Conservation (phyloP, 2,113 vertebrate species). For the Hepsetus odoe region DNA sequence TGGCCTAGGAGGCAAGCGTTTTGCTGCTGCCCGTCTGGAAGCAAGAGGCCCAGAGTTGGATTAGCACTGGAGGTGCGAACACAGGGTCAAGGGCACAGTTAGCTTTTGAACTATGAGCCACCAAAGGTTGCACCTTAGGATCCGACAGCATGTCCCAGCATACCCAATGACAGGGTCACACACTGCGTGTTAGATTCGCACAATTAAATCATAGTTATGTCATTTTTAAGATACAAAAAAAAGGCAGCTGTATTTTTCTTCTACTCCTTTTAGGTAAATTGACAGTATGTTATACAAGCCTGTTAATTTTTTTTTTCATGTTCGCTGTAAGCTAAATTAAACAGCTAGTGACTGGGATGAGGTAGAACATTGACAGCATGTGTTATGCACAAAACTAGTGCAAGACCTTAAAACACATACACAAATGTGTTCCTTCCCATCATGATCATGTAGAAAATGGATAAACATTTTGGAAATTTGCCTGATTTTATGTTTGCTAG, state of each 20-base stretch:
- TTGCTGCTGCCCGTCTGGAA: constrained; percentile 62
- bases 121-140: constrained; percentile 34
- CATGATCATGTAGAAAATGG: too few species aligned
- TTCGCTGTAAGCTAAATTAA: too few species aligned
- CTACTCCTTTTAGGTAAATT: neutral
- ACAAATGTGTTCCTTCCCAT: too few species aligned
- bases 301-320: neutral
- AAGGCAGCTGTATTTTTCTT: neutral
- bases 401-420: too few species aligned
- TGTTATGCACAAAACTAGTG: too few species aligned
- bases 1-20: constrained; percentile 47
- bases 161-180: constrained; percentile 22
- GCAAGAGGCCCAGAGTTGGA: constrained; percentile 62
- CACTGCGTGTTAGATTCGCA: neutral
- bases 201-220: neutral
- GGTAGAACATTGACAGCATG: too few species aligned
- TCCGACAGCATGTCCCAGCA: neutral
- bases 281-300: too few species aligned
- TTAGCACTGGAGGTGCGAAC: constrained; percentile 71
- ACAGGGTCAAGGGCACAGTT: constrained; percentile 61
- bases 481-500: too few species aligned
- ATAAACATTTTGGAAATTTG: too few species aligned
- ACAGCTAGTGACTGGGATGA: too few species aligned
- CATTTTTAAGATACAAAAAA: neutral
- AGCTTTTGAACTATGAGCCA: constrained; percentile 50